Evolutionary conservation across 2,888 invertebrate species (phyloP).

Genomic region (Cetonia aurata): DNA sequence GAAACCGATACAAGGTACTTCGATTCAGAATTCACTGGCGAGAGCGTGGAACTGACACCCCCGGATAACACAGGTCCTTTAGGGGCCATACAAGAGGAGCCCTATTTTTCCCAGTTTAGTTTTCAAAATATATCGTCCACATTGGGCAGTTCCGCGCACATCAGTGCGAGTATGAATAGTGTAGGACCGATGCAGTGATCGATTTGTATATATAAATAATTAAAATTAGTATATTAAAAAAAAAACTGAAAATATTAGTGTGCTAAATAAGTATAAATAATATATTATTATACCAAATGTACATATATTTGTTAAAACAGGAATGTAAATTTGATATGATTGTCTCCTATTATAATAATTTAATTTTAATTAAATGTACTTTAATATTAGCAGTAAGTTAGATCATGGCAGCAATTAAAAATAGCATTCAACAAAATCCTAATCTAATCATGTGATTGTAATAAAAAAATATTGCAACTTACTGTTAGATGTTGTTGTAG

Average conservation of each 20-base stretch:
- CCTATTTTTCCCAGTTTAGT: constrained; percentile 86
- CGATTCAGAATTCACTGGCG: constrained; percentile 98
- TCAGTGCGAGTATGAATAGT: constrained; percentile 73
- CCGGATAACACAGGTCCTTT: constrained; percentile 79
- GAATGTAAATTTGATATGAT: constrained; percentile 8
- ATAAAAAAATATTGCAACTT: too few relatives aligned
- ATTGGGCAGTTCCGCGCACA: constrained; percentile 73
- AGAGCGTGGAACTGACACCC: constrained; percentile 96
- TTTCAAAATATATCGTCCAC: constrained; percentile 80
- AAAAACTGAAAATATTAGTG: constrained; percentile 14
- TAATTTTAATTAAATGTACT: too few relatives aligned
- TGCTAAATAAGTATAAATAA: constrained; percentile 7
- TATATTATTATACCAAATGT: constrained; percentile 31
- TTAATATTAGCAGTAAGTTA: too few relatives aligned
- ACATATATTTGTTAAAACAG: constrained; percentile 22
- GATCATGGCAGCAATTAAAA: too few relatives aligned
- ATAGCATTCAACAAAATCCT: too few relatives aligned
- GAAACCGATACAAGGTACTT: constrained; percentile 99
- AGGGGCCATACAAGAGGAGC: constrained; percentile 78
- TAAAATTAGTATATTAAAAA: constrained; percentile 8
- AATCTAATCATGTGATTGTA: too few relatives aligned
- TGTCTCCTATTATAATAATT: too few relatives aligned
- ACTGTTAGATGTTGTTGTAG: too few relatives aligned
- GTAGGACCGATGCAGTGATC: constrained; percentile 53
- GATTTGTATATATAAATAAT: constrained; percentile 24